Evolutionary conservation across 2,113 vertebrate genomes (phyloP).

Genomic region (Bucco capensis): DNA sequence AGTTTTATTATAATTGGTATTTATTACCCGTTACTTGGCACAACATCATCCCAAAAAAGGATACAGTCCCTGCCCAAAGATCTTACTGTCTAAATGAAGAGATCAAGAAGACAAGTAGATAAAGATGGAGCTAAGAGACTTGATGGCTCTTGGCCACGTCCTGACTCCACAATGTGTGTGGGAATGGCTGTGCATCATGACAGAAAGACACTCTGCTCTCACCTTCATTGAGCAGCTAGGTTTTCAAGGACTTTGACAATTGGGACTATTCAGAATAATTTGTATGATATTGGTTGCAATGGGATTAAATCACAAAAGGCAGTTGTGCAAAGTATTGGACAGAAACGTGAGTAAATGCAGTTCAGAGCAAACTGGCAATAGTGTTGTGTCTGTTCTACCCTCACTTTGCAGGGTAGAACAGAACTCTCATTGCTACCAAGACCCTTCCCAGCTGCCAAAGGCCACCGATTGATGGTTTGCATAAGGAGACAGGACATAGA

Average conservation of each 20-base stretch:
- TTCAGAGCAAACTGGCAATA: neutral
- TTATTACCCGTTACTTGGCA: constrained; percentile 31
- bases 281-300: neutral
- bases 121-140: neutral
- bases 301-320: neutral
- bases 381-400: neutral
- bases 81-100: constrained; percentile 37
- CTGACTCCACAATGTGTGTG: neutral
- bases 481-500: neutral
- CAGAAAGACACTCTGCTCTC: neutral
- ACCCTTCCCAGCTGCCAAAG: neutral
- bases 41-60: neutral
- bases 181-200: neutral
- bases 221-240: neutral
- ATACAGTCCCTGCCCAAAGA: neutral
- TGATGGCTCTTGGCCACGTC: neutral
- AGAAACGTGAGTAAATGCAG: neutral
- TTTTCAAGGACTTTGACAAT: neutral
- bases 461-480: neutral
- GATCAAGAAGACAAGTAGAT: constrained; percentile 12
- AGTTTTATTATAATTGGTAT: constrained; percentile 18
- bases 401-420: neutral
- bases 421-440: neutral
- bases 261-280: neutral
- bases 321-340: neutral